Evolutionary conservation across 2,113 vertebrate species (phyloP).

Genomic region (Lophura nycthemera): DNA sequence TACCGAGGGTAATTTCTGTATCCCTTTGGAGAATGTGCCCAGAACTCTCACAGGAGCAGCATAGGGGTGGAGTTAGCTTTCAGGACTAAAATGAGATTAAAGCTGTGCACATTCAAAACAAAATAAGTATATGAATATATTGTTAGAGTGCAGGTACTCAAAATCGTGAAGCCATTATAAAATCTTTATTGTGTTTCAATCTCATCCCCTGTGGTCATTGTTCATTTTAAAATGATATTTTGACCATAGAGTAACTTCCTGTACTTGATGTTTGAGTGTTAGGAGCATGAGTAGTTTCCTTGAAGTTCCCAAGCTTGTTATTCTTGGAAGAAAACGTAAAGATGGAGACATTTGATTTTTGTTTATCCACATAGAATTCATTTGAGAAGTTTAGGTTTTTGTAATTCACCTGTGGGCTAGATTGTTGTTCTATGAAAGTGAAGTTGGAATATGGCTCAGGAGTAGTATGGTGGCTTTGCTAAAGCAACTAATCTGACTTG

Average conservation of each 20-base stretch:
- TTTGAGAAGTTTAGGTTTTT: background rate
- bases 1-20: constrained; percentile 6
- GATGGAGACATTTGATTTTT: background rate
- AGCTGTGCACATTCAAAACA: background rate
- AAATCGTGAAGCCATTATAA: background rate
- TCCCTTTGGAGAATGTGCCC: background rate
- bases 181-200: background rate
- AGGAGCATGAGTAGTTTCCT: background rate
- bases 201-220: background rate
- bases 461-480: background rate
- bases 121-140: background rate
- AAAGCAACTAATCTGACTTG: background rate
- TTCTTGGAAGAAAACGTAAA: background rate
- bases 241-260: background rate
- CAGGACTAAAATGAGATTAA: background rate
- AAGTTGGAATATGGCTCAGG: background rate
- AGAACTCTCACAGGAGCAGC: background rate
- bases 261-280: background rate
- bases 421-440: background rate
- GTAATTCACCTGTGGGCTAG: background rate
- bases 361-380: background rate
- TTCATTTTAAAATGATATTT: background rate
- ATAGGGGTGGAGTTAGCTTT: background rate
- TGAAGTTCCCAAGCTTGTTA: background rate
- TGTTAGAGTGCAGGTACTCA: background rate